phyloP scores from a whole-genome alignment of 2,888 invertebrate genomes.

The Galerucella pusilla region DNA sequence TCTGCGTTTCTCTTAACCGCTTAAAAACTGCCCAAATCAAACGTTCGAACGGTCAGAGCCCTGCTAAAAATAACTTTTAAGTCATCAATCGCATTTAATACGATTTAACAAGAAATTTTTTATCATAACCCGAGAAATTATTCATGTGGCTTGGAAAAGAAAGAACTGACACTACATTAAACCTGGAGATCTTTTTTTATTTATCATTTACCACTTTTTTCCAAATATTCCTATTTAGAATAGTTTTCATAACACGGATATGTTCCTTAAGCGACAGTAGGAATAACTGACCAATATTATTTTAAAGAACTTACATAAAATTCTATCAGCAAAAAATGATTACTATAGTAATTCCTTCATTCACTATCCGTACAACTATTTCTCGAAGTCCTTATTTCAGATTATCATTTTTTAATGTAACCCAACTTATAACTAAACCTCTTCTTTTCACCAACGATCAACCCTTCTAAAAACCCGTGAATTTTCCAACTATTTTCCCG shows the following conservation, averaged over 20 bases:
- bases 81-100: too few relatives aligned
- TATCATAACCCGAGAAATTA: too few relatives aligned
- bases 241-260: neutral
- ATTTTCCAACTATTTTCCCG: neutral
- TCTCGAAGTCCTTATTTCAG: conserved; percentile 10
- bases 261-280: neutral
- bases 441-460: neutral
- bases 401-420: conserved; percentile 30
- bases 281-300: neutral
- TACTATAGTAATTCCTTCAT: conserved; percentile 15
- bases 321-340: neutral
- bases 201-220: neutral
- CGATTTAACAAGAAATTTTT: too few relatives aligned
- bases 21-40: too few relatives aligned
- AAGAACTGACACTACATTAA: too few relatives aligned
- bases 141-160: too few relatives aligned
- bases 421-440: conserved; percentile 10
- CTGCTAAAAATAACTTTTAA: too few relatives aligned
- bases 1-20: too few relatives aligned
- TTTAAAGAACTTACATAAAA: conserved; percentile 12
- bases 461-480: neutral
- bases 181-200: neutral
- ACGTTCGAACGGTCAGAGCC: too few relatives aligned
- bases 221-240: neutral
- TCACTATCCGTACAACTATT: neutral